Evolutionary conservation across 2,888 invertebrate species (phyloP).

Genomic region (Deilephila porcellus): DNA sequence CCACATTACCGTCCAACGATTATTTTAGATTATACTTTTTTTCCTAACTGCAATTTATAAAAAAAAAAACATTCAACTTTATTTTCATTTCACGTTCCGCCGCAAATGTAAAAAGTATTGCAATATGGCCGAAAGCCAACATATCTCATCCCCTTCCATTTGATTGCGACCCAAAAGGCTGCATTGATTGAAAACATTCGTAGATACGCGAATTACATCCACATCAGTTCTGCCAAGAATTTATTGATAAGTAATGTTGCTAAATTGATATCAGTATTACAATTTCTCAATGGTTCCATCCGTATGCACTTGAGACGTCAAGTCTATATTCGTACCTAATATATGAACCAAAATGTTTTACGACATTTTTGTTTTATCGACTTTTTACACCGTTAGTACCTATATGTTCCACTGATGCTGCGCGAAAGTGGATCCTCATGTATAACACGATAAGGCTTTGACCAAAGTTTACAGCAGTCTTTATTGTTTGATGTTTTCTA

Average conservation of each 20-base stretch:
- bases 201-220: not conserved
- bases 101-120: not conserved
- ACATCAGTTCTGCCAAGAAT: constrained; percentile 2
- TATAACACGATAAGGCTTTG: no score
- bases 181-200: not conserved
- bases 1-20: no score
- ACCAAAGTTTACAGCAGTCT: no score
- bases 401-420: no score
- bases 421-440: no score
- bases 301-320: not conserved
- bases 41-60: no score
- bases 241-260: constrained; percentile 1
- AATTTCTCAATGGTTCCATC: constrained; percentile 9
- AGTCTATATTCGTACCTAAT: not conserved
- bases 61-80: no score
- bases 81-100: no score
- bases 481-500: no score
- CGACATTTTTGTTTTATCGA: not conserved
- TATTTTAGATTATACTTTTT: no score
- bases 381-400: no score
- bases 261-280: not conserved
- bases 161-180: not conserved
- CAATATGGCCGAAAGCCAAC: not conserved
- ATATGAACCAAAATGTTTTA: not conserved
- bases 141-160: not conserved